A percentile compares a stretch with the other conserved stretches of the same genome.
Conservation (phyloP, 2,113 vertebrate species). For the Polypterus bichir region DNA sequence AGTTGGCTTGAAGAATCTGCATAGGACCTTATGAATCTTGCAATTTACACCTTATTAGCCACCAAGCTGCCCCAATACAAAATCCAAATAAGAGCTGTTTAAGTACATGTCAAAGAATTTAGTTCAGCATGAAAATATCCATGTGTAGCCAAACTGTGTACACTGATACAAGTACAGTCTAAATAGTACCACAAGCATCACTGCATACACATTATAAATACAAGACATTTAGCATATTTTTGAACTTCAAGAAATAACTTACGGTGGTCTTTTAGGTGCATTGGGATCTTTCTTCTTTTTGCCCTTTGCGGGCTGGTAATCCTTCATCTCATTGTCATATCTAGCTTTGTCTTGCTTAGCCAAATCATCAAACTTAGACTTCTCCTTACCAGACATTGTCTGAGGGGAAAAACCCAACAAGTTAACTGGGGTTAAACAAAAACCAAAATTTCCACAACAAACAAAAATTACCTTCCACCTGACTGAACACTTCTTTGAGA, state of each 20-base stretch:
- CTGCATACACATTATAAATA: too few species aligned
- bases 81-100: too few species aligned
- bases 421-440: neutral
- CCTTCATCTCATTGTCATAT: constrained; percentile 79
- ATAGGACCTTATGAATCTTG: too few species aligned
- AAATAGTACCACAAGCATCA: too few species aligned
- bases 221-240: neutral
- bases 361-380: constrained; percentile 76
- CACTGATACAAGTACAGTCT: too few species aligned
- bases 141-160: too few species aligned
- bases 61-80: too few species aligned
- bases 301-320: constrained; percentile 62
- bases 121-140: too few species aligned
- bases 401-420: constrained; percentile 22
- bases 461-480: constrained; percentile 49
- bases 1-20: too few species aligned
- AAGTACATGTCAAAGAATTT: too few species aligned
- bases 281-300: constrained; percentile 82
- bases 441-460: neutral
- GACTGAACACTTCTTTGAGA: constrained; percentile 76
- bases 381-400: constrained; percentile 75
- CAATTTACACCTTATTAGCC: too few species aligned
- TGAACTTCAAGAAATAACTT: constrained; percentile 29
- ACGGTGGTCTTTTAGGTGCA: constrained; percentile 73
- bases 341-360: constrained; percentile 75